Base-by-base conservation (phyloP, 2,888 invertebrate genomes). In the Gari tellinella region DNA sequence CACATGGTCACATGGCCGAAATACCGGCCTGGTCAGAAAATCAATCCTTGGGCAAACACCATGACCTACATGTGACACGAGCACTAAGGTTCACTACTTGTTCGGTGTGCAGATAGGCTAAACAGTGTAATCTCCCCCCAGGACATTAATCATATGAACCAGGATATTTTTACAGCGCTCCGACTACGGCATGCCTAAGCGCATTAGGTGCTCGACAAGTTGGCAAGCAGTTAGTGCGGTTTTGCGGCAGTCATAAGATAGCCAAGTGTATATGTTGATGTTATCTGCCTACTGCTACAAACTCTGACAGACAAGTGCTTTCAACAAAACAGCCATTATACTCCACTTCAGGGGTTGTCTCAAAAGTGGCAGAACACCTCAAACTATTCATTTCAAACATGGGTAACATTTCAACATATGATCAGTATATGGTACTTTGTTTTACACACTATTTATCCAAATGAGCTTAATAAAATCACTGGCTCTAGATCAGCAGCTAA, bases 271-370 rank as follows among this genome's bases (percentile, higher is more conserved):
- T 40, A 38, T 38, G 40, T 19, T 46, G 52, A 58, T 26, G 51
- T 66, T 43, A 51, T 60, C 60, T 37, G 61, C 68, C 61, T 61
- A 38, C 23, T 45, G 68, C 55, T 48, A 61, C 52, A 23, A 31
- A 46, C 55, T 48, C 68, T 61, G 61, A 61, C 61, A 68, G 61
- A 58, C 46, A 49, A 68, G 49, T 51, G 60, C 67, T 48, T 53
- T 67, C 55, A 67, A 67, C 67, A 67, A 67, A 60, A 61, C 68
- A 68, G 61, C 61, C 53, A 68, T 68, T 68, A 68, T 68, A 55
- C 61, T 45, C 31, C 12, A 26, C 46, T 26, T 38, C 14, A 15
- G 45, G 52, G 64, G 67, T 19, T 19, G 37, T 68, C 61, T 68
- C 68, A 56, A 64, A 61, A 61, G 31, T 31, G 31, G 4, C 31